Percentiles rank a stretch among this genome's conserved stretches.
Evolutionary conservation across 2,888 invertebrate species (phyloP).

Genomic region (Acrobasis consociella): DNA sequence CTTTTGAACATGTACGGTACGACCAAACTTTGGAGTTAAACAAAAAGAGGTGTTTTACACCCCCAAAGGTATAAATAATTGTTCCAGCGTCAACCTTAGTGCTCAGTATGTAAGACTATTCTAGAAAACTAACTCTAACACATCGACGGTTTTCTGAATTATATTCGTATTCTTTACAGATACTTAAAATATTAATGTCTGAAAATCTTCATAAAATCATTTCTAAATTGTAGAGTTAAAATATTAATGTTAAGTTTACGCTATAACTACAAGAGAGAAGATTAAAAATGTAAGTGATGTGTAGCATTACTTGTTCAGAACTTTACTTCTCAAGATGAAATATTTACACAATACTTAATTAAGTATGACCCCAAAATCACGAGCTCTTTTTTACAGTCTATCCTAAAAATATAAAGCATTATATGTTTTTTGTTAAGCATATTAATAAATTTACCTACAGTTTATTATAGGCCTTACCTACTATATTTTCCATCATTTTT

Average conservation of each 20-base stretch:
- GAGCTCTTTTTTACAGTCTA: conserved; percentile 12
- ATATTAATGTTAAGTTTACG: neutral
- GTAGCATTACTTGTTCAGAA: neutral
- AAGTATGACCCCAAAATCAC: conserved; percentile 8
- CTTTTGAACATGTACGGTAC: conserved; percentile 23
- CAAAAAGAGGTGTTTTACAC: conserved; percentile 16
- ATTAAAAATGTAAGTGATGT: neutral
- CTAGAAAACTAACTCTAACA: conserved; percentile 57
- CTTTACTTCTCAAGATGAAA: conserved; percentile 9
- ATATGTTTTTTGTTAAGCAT: neutral
- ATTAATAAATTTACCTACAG: neutral
- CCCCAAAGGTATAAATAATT: conserved; percentile 45
- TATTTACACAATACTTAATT: conserved; percentile 3
- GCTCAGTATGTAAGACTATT: conserved; percentile 40
- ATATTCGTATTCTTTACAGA: conserved; percentile 34
- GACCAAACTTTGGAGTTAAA: neutral
- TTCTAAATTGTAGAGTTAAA: neutral
- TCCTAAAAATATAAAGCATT: neutral
- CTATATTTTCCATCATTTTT: neutral
- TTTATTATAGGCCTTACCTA: conserved; percentile 11
- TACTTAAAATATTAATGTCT: conserved; percentile 14
- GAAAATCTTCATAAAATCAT: conserved; percentile 13
- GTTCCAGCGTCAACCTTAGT: conserved; percentile 79
- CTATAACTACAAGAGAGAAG: neutral
- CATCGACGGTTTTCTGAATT: conserved; percentile 77